Base-by-base conservation (phyloP, 2,888 invertebrate genomes). In the Beris chalybata region DNA sequence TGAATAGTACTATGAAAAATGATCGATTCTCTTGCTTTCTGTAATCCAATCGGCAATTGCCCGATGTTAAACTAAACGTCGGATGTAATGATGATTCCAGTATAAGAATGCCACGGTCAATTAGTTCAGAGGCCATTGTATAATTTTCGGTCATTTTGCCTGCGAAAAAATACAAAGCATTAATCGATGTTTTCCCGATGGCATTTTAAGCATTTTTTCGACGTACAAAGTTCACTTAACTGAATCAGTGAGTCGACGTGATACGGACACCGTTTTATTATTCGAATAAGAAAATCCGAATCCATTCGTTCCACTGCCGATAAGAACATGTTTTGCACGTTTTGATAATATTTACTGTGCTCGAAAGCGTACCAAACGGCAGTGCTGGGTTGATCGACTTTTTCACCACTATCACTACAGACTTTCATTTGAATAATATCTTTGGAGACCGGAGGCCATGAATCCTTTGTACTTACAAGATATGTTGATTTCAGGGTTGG, bases 241-340 rank as follows among this genome's bases (percentile, higher is more conserved):
- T 93, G 93, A 65, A 93, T 85, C 59, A 92, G 80, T 1, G 90
- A 86, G 77, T 93, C 92, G 45, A 93, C 86, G 74, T 94, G 93
- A 75, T 90, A 92, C 0, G 91, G 90, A 77, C 91, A 86, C 38
- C 85, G 82, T 72, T 89, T 87, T 58, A 92, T 84, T 67, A 93
- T 85, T 70, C 85, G 89, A 71, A 90, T 86, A 71, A 93, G 87
- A 76, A 89, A 89, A 73, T 92, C 89, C 0, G 91, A 90, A 78
- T 92, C 87, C 58, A 89, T 83, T 71, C 89, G 89, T 76, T 92
- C 91, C 4, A 93, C 89, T 44, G 92, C 92, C 70, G 88, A 85
- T 58, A 90, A 82, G 79, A 93, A 93, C 76, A 85, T 85, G 72
- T 85, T 84, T 78, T 93, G 92, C 22, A 89, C 82, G 73, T 88